These are phyloP conservation scores for Drosophila sturtevanti DNA, from an alignment of 1,140 invertebrate genomes.

Conservation along the genomic window DNA sequence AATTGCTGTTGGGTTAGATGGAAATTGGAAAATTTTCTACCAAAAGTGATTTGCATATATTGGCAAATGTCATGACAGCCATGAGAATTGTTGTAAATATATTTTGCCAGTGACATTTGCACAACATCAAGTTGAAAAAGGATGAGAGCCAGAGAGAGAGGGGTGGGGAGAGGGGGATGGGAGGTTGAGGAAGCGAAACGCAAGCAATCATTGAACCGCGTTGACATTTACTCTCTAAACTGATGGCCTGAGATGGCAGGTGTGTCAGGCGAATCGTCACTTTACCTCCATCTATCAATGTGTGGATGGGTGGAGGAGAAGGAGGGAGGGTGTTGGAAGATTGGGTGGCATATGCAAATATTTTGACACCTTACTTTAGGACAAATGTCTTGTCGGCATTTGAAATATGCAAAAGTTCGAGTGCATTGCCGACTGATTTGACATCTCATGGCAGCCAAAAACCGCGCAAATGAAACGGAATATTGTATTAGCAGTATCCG, in stretches of 20 bases:
- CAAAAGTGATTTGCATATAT: slow-evolving; percentile 66
- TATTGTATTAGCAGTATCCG: slow-evolving; percentile 34
- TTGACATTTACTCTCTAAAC: slow-evolving; percentile 60
- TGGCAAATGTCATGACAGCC: slow-evolving; percentile 64
- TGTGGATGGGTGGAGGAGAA: background rate
- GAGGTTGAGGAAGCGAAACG: no score
- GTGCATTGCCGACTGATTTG: slow-evolving; percentile 16
- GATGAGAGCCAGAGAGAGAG: slow-evolving; percentile 60
- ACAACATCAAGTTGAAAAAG: slow-evolving; percentile 61
- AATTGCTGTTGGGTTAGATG: slow-evolving; percentile 30
- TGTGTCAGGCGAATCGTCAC: background rate
- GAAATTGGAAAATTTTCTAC: slow-evolving; percentile 24
- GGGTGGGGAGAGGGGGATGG: slow-evolving; percentile 33
- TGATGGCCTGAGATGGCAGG: slow-evolving; percentile 19
- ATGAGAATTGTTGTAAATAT: slow-evolving; percentile 29
- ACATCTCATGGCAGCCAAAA: slow-evolving; percentile 39
- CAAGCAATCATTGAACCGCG: slow-evolving; percentile 66
- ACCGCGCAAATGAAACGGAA: slow-evolving; percentile 67
- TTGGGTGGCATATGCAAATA: slow-evolving; percentile 62
- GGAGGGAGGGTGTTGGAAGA: background rate
- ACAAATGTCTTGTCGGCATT: slow-evolving; percentile 46
- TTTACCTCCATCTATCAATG: background rate
- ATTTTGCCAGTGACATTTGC: slow-evolving; percentile 58
- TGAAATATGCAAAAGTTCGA: slow-evolving; percentile 53
- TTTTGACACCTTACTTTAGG: slow-evolving; percentile 73